Evolutionary conservation across 2,888 invertebrate species (phyloP).

Genomic region (Amphipoea lucens): DNA sequence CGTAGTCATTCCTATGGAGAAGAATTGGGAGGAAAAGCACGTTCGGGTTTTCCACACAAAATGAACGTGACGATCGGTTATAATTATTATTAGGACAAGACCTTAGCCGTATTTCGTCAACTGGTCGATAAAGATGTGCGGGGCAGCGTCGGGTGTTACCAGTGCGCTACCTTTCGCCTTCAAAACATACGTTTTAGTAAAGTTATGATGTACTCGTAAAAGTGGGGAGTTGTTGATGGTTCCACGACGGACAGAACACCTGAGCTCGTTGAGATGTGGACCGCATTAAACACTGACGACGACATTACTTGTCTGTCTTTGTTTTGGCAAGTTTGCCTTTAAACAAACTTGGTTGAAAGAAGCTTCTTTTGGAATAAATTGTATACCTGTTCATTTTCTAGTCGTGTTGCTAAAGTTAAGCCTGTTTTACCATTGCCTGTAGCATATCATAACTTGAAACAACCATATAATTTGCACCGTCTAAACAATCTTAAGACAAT

Average conservation of each 20-base stretch:
- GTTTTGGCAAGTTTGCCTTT: slow-evolving; percentile 52
- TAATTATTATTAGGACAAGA: neutral
- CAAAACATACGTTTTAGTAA: slow-evolving; percentile 59
- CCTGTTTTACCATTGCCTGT: neutral
- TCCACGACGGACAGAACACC: slow-evolving; percentile 69
- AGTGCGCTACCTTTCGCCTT: slow-evolving; percentile 26
- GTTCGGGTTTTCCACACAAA: neutral
- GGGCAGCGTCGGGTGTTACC: neutral
- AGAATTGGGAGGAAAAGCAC: no score
- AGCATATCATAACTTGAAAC: neutral
- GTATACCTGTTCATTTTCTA: neutral
- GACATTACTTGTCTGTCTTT: slow-evolving; percentile 61
- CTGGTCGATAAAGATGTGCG: neutral
- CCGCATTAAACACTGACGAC: slow-evolving; percentile 66
- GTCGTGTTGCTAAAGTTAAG: neutral
- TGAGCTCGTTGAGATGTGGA: slow-evolving; percentile 75
- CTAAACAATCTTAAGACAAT: neutral
- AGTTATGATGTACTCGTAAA: slow-evolving; percentile 70
- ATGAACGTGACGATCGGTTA: neutral
- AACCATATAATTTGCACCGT: neutral
- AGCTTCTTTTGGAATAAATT: neutral
- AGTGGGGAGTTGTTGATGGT: slow-evolving; percentile 72
- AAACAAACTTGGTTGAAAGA: slow-evolving; percentile 20
- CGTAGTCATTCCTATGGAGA: no score
- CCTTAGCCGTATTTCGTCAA: neutral